Base-by-base conservation (phyloP, 2,113 vertebrate genomes). In the Nansenia antarctica region DNA sequence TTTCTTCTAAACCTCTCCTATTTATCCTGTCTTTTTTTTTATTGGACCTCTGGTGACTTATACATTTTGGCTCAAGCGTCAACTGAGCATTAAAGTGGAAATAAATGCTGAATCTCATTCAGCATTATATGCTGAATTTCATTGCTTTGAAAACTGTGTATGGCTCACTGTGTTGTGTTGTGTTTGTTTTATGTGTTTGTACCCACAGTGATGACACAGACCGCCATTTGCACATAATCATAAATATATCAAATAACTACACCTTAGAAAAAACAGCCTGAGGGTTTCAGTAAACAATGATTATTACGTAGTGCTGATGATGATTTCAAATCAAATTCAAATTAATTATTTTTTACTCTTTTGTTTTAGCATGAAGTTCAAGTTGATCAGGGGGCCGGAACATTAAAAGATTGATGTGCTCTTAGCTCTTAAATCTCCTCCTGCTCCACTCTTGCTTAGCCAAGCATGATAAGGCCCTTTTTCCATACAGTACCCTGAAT, bases 401-500 rank as follows among this genome's bases (percentile, higher is more conserved):
- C 58, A 77, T 82, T 85, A 45, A 82, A 86, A 91, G 92, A 92
- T 93, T 93, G 92, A 92, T 90, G 92, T 92, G 82, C 88, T 77
- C 77, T 79, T 72, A 79, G 82, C n/a, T 80, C 78, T 77, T 94
- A 93, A 94, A 94, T 95, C 91, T 94, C 84, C 76, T 69, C 76
- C 85, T 72, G 85, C 89, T 92, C 90, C 90, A 88, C 89, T 86
- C 86, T 89, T 94, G 93, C 87, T 88, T 91, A 93, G 85, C 65
- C 84, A 92, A 93, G 93, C 94, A 92, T 94, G 91, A 90, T 91
- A 88, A 94, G 93, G 91, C 88, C 91, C 88, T 91, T 94, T 72
- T 91, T 91, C 93, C 92, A 94, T 93, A 94, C 93, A 94, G 91
- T 94, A 93, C 91, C 93, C 90, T 92, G 91, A 82, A 90, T 92